Conservation (phyloP, 2,113 vertebrate species). For the Pseudopipra pipra region DNA sequence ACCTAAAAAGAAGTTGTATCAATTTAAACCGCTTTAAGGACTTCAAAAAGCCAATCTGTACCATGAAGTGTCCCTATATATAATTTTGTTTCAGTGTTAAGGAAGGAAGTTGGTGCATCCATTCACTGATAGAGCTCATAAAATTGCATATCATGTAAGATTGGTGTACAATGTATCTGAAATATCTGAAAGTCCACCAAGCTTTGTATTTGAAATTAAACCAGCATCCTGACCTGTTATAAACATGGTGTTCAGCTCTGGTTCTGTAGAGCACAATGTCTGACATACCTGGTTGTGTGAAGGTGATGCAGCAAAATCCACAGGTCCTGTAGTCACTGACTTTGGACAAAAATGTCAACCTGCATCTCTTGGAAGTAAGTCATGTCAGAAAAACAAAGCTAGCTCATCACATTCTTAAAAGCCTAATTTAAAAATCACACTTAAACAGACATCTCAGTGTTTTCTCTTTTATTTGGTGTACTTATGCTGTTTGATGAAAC, state of each 20-base stretch:
- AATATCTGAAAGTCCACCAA: not conserved
- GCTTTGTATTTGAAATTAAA: not conserved
- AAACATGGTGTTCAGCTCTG: not conserved
- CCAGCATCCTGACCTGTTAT: not conserved
- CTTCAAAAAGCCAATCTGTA: not conserved
- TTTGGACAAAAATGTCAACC: not conserved
- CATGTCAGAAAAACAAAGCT: not conserved
- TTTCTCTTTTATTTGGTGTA: not conserved
- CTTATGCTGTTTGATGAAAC: not conserved
- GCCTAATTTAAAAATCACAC: not conserved
- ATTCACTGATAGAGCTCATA: not conserved
- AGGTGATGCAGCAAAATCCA: not conserved
- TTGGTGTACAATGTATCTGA: not conserved
- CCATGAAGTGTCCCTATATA: not conserved
- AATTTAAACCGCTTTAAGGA: not conserved
- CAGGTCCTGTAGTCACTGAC: accelerated
- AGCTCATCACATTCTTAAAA: not conserved
- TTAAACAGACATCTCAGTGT: not conserved
- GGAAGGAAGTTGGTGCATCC: not conserved
- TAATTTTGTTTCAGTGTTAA: not conserved
- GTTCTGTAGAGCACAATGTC: not conserved
- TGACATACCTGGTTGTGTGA: accelerated
- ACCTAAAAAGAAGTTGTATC: not conserved
- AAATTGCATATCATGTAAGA: not conserved
- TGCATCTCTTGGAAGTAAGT: not conserved